These are phyloP conservation scores for Leptinotarsa haldemani DNA, from an alignment of 2,888 invertebrate species.

Conservation along the genomic window DNA sequence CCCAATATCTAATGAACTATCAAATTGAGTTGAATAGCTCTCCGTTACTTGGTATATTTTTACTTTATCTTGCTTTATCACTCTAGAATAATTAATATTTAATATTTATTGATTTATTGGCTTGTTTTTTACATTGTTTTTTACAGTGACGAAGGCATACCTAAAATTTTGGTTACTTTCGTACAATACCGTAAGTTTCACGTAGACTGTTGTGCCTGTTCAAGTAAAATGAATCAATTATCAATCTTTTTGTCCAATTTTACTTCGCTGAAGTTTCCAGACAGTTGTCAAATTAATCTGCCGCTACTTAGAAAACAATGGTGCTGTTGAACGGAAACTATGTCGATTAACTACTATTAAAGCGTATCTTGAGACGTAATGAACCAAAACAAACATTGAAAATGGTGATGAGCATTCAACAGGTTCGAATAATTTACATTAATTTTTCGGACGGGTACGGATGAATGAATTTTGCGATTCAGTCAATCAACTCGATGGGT, in stretches of 20 bases:
- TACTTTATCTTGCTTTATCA: no score
- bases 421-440: conserved; percentile 17
- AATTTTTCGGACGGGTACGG: conserved; percentile 8
- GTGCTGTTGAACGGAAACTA: neutral
- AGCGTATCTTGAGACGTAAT: conserved; percentile 6
- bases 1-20: no score
- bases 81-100: no score
- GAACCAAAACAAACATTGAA: conserved; percentile 17
- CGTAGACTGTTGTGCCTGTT: no score
- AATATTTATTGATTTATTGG: no score
- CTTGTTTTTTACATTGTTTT: no score
- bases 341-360: neutral
- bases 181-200: no score
- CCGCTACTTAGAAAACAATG: neutral
- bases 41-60: no score
- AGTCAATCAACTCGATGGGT: conserved; percentile 16
- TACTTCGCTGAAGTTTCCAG: neutral
- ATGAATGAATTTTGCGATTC: conserved; percentile 15
- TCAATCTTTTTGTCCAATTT: neutral
- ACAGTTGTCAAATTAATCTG: conserved; percentile 1
- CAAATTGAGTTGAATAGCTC: no score
- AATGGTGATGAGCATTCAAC: conserved; percentile 20
- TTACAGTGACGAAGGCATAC: no score
- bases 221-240: neutral
- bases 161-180: no score